Percentiles rank a stretch among this genome's conserved stretches.
Evolutionary conservation across 1,140 invertebrate genomes (phyloP).

Genomic region (Pissodes strobi): DNA sequence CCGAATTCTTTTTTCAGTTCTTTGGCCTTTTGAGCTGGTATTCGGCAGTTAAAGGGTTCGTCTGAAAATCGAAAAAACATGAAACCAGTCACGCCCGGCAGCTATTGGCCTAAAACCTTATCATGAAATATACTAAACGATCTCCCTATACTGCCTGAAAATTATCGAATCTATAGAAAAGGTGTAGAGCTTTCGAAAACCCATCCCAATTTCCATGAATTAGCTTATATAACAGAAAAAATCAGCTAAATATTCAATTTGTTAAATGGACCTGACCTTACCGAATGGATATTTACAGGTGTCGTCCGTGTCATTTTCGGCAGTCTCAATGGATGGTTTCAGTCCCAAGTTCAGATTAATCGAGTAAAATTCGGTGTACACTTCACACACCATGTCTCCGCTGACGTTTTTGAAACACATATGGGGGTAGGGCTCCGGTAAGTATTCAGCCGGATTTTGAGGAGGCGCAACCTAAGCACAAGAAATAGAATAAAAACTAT

Average conservation of each 20-base stretch:
- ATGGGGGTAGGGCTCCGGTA: slow-evolving; percentile 60
- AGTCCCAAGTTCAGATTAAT: slow-evolving; percentile 61
- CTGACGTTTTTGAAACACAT: slow-evolving; percentile 62
- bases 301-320: slow-evolving; percentile 55
- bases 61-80: slow-evolving; percentile 54
- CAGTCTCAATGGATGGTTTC: slow-evolving; percentile 53
- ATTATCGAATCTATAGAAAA: too few species aligned
- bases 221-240: too few species aligned
- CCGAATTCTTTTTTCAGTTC: slow-evolving; percentile 32
- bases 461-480: slow-evolving; percentile 19
- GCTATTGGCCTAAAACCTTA: too few species aligned
- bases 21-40: slow-evolving; percentile 54
- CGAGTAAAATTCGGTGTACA: slow-evolving; percentile 63
- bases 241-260: neutral
- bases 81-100: too few species aligned
- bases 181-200: too few species aligned
- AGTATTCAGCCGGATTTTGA: slow-evolving; percentile 5
- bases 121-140: too few species aligned
- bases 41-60: slow-evolving; percentile 62
- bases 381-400: slow-evolving; percentile 62
- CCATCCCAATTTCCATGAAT: too few species aligned
- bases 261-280: slow-evolving; percentile 18
- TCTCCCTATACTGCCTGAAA: too few species aligned
- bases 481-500: too few species aligned
- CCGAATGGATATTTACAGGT: slow-evolving; percentile 52